Percentiles rank a stretch among this genome's conserved stretches.
phyloP scores from a whole-genome alignment of 2,113 vertebrate genomes.

The Laticauda laticaudata region DNA sequence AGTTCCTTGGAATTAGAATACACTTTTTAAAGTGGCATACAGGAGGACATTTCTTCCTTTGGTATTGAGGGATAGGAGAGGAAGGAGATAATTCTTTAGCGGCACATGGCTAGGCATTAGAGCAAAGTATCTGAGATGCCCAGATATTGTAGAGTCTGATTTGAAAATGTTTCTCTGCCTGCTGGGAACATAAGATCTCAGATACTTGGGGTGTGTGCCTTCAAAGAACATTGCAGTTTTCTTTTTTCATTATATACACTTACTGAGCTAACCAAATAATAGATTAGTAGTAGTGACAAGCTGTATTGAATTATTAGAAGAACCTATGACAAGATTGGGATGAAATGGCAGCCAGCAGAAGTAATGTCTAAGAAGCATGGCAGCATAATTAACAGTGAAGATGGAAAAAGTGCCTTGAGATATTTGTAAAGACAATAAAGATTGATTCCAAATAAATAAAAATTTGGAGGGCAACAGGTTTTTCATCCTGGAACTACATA shows the following conservation, averaged over 20 bases:
- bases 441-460: neutral
- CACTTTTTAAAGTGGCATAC: neutral
- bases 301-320: neutral
- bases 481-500: neutral
- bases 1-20: neutral
- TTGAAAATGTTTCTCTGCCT: neutral
- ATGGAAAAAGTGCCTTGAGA: neutral
- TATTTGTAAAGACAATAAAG: neutral
- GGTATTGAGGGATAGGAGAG: neutral
- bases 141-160: neutral
- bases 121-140: neutral
- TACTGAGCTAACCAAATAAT: neutral
- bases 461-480: neutral
- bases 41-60: neutral
- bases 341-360: neutral
- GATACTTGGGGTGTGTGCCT: neutral
- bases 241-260: neutral
- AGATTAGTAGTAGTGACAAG: neutral
- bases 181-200: neutral
- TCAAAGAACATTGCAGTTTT: neutral
- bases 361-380: neutral
- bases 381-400: neutral
- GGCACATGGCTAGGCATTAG: neutral
- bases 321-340: neutral
- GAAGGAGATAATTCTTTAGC: neutral